These are phyloP conservation scores for Drosophila simulans DNA, from an alignment of 1,140 invertebrate species.

Conservation along the genomic window DNA sequence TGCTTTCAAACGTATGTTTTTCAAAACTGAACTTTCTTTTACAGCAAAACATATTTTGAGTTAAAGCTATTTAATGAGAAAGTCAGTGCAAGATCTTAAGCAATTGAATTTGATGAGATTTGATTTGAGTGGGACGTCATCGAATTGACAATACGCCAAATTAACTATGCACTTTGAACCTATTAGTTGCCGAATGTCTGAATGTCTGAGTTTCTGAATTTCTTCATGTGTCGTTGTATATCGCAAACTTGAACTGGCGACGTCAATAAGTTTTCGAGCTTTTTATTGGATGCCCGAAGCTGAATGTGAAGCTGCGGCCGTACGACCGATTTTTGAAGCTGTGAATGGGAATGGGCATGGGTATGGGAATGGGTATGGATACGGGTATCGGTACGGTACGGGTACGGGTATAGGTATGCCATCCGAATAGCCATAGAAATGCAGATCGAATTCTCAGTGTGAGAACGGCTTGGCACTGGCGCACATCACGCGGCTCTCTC, in stretches of 20 bases:
- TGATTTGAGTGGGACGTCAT: conserved; percentile 58
- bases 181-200: conserved; percentile 3
- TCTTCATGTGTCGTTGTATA: background rate
- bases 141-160: conserved; percentile 53
- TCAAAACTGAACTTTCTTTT: too few relatives aligned
- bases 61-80: too few relatives aligned
- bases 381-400: conserved; percentile 19
- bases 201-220: too few relatives aligned
- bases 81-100: background rate
- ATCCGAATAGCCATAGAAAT: conserved; percentile 1
- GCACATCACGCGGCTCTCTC: conserved; percentile 48
- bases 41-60: too few relatives aligned
- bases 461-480: conserved; percentile 65
- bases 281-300: conserved; percentile 48
- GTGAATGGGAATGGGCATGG: conserved; percentile 29
- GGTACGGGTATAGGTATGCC: conserved; percentile 15
- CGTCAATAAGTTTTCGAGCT: conserved; percentile 55
- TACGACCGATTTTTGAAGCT: conserved; percentile 13
- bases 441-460: conserved; percentile 68
- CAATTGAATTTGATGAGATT: conserved; percentile 41
- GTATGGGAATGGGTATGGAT: conserved; percentile 10
- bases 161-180: conserved; percentile 75
- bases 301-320: conserved; percentile 2
- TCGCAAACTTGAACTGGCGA: conserved; percentile 35
- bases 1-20: too few relatives aligned